A percentile compares a stretch with the other conserved stretches of the same genome.
Evolutionary conservation across 2,888 invertebrate species (phyloP).

Genomic region (Listrodromus nycthemerus): DNA sequence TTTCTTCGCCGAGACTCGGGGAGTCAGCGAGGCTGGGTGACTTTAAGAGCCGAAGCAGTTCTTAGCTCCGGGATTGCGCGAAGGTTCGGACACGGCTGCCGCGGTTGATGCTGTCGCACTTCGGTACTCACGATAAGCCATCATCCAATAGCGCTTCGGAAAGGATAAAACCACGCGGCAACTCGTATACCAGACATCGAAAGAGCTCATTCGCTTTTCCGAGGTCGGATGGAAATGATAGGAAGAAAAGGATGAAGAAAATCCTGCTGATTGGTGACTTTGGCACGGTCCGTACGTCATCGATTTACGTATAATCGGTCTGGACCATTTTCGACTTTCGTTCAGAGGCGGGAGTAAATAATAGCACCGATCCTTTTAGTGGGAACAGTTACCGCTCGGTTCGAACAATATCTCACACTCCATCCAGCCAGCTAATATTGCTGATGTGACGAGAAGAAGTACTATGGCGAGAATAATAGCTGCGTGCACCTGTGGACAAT

Average conservation of each 20-base stretch:
- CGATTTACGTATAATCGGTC: neutral
- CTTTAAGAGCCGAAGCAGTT: constrained; percentile 6
- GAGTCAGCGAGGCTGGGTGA: constrained; percentile 7
- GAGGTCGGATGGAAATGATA: neutral
- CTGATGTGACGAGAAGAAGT: neutral
- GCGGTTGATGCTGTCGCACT: neutral
- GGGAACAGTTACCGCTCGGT: no score
- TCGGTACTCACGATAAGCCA: constrained; percentile 30
- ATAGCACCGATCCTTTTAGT: neutral
- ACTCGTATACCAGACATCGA: constrained; percentile 20
- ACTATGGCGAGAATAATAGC: neutral
- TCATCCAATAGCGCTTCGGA: constrained; percentile 30
- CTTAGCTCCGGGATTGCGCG: neutral
- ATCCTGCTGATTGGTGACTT: neutral
- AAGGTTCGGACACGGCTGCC: neutral
- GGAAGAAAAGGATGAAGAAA: constrained; percentile 18
- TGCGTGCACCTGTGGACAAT: constrained; percentile 7
- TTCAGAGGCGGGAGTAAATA: neutral
- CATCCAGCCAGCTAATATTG: neutral
- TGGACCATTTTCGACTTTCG: neutral
- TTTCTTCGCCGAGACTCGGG: constrained; percentile 28
- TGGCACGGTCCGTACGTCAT: no score
- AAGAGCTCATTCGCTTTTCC: constrained; percentile 2
- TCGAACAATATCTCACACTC: neutral
- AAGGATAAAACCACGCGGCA: neutral